Percentiles rank a stretch among this genome's conserved stretches.
Conservation (phyloP, 2,113 vertebrate genomes). For the Phyllopteryx taeniolatus region DNA sequence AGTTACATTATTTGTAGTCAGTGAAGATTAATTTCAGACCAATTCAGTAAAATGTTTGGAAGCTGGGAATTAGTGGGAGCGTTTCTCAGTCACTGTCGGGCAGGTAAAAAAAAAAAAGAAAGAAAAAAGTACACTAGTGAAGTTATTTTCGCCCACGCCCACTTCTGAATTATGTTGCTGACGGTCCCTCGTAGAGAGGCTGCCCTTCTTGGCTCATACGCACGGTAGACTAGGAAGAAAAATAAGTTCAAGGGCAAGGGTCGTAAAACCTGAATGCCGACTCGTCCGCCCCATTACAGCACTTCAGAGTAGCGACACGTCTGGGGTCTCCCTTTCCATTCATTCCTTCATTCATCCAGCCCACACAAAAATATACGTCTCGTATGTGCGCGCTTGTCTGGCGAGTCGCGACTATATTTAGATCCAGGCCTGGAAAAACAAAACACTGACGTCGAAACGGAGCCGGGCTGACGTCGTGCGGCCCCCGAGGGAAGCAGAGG, state of each 20-base stretch:
- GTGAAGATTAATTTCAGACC: no score
- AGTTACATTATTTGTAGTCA: no score
- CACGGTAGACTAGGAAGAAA: conserved; percentile 17
- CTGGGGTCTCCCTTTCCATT: conserved; percentile 45
- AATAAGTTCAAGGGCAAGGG: neutral
- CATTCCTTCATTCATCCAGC: neutral
- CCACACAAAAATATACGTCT: conserved; percentile 33
- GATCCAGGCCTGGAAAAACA: conserved; percentile 69
- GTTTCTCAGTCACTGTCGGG: no score
- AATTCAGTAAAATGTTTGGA: no score
- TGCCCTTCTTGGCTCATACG: neutral
- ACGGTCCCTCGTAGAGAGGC: neutral
- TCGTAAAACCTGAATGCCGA: conserved; percentile 18
- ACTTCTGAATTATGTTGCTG: neutral
- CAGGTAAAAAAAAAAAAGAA: no score
- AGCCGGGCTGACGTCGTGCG: conserved; percentile 57
- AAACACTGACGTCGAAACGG: conserved; percentile 63
- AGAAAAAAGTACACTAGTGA: no score
- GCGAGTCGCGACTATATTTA: conserved; percentile 54
- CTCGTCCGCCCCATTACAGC: conserved; percentile 23
- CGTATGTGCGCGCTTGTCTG: conserved; percentile 36
- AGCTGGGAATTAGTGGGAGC: no score
- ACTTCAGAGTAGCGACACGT: conserved; percentile 38
- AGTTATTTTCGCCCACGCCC: no score
- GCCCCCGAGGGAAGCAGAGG: conserved; percentile 43